Percentiles rank a stretch among this genome's conserved stretches.
phyloP scores from a whole-genome alignment of 1,140 invertebrate species.

The Pachypeltis micranthus region DNA sequence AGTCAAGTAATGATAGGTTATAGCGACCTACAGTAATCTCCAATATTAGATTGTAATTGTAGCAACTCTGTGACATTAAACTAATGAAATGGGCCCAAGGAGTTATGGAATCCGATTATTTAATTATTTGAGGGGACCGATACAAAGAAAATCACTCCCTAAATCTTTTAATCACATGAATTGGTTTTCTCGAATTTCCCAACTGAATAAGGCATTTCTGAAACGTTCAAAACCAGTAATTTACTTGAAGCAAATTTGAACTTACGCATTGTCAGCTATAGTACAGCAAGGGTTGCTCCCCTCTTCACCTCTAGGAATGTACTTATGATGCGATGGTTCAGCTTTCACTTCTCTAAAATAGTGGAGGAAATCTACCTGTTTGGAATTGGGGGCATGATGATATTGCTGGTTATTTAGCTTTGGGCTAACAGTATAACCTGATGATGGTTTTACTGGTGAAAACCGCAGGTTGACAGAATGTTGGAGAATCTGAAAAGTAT shows the following conservation, averaged over 20 bases:
- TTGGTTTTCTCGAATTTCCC: too few relatives aligned
- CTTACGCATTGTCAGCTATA: conserved; percentile 13
- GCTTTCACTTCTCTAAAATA: conserved; percentile 32
- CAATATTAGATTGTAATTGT: too few relatives aligned
- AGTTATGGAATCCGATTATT: too few relatives aligned
- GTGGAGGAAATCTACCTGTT: conserved; percentile 14
- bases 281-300: conserved; percentile 14
- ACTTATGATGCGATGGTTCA: conserved; percentile 34
- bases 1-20: too few relatives aligned
- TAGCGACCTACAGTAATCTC: too few relatives aligned
- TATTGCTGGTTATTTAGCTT: conserved; percentile 12
- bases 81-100: too few relatives aligned
- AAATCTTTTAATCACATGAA: too few relatives aligned
- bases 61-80: too few relatives aligned
- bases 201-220: too few relatives aligned
- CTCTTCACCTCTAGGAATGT: conserved; percentile 14
- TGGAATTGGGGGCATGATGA: conserved; percentile 18
- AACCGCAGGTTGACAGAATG: conserved; percentile 13
- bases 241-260: background rate
- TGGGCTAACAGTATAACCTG: background rate
- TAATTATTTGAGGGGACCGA: too few relatives aligned
- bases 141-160: too few relatives aligned
- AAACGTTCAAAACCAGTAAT: background rate
- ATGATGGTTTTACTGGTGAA: conserved; percentile 14
- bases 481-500: conserved; percentile 19